Conservation (phyloP, 2,797 vertebrate species). For the Pelochelys cantorii region DNA sequence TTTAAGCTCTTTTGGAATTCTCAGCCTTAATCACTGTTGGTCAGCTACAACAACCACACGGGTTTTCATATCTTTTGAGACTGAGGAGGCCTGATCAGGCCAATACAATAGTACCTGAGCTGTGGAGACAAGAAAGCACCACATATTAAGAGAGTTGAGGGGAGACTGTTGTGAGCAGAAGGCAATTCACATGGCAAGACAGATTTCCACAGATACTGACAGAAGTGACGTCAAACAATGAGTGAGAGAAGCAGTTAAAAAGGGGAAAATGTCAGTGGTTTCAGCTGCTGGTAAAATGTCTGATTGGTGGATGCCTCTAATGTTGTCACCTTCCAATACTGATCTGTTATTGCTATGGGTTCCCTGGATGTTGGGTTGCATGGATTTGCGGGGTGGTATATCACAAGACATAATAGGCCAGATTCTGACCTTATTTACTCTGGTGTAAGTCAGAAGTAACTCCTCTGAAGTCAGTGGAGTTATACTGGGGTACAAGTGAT, state of each 20-base stretch:
- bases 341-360: rapidly evolving
- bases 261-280: neutral
- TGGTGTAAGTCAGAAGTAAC: neutral
- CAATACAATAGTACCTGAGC: neutral
- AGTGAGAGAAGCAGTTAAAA: neutral
- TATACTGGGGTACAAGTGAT: neutral
- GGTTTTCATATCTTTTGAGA: neutral
- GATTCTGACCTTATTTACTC: neutral
- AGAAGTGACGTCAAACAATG: neutral
- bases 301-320: neutral
- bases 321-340: neutral
- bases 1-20: neutral
- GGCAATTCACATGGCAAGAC: neutral
- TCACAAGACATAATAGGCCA: rapidly evolving
- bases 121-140: neutral
- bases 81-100: rapidly evolving
- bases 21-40: neutral
- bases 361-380: rapidly evolving
- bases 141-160: neutral
- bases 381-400: neutral
- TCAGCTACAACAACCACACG: neutral
- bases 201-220: neutral
- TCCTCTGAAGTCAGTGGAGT: neutral
- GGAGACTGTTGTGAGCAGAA: neutral
- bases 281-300: neutral